Evolutionary conservation across 2,888 invertebrate genomes (phyloP), one percentile per base, ranked within the genome.

Genomic region (Campoletis raptor): DNA sequence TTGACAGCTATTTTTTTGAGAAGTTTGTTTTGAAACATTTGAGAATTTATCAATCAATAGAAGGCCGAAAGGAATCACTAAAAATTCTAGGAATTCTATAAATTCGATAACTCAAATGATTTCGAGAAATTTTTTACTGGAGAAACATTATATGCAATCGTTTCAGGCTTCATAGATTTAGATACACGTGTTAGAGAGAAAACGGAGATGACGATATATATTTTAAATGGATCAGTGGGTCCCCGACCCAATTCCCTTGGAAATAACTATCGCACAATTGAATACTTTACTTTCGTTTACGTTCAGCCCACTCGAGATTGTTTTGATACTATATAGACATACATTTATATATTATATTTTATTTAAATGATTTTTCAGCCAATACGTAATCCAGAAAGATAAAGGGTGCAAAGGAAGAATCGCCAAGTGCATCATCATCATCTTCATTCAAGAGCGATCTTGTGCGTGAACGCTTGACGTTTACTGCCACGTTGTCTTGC

Each of bases 191-290:
- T 36, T 15, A 21, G 66, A 70, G 52, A 57, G 37, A 37, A 36
- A 42, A 42, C 21, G 36, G 21, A 73, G 66, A 54, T 24, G 57
- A 37, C 12, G 21, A 69, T 69, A 57, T 37, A 24, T 48, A 57
- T 67, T 66, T 52, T 54, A 83, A 86, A 88, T 86, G 85, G 86
- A 86, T 85, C 85, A 88, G 86, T 85, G 81, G 88, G 80, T 85
- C 83, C 76, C 64, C 83, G 83, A 83, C 85, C 85, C 83, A 83
- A 61, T 86, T 86, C 70, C 66, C 67, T 54, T 52, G 42, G 67
- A 48, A 83, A 83, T 86, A 83, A 76, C 74, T 10, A 76, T 72
- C 64, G 8, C 77, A 77, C 86, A 86, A 83, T 83, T 86, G 83
- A 80, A 72, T 77, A 83, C 80, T 86, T 77, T 64, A 77, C 83